Percentiles rank a stretch among this genome's conserved stretches.
Conservation (phyloP, 2,888 invertebrate species). For the Meliscaeva auricollis region DNA sequence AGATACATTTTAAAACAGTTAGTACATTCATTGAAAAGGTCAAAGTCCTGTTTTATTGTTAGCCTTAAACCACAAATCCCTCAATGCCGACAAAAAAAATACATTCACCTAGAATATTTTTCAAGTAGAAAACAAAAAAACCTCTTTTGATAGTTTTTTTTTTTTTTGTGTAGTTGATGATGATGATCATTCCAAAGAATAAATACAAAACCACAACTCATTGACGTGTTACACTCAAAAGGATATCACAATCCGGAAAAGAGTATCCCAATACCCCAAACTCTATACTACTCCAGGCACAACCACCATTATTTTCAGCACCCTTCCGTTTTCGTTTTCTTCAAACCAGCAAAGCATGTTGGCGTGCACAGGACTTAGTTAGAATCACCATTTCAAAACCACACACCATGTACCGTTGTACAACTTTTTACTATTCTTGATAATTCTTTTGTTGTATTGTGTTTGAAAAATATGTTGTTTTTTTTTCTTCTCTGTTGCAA, state of each 20-base stretch:
- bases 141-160: conserved; percentile 9
- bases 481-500: not conserved
- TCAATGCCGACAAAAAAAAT: conserved; percentile 19
- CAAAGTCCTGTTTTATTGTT: conserved; percentile 61
- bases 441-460: conserved; percentile 54
- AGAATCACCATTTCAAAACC: conserved; percentile 29
- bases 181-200: conserved; percentile 57
- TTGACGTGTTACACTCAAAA: conserved; percentile 70
- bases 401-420: conserved; percentile 10
- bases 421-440: conserved; percentile 11
- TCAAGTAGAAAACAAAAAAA: conserved; percentile 39
- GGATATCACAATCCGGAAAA: conserved; percentile 72
- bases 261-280: conserved; percentile 12
- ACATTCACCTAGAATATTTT: conserved; percentile 35
- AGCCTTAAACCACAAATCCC: conserved; percentile 44
- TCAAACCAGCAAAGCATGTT: conserved; percentile 59
- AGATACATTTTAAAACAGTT: conserved; percentile 4
- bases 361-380: conserved; percentile 47
- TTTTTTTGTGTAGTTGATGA: conserved; percentile 18
- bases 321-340: conserved; percentile 32
- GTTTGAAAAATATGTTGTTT: conserved; percentile 38
- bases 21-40: conserved; percentile 46
- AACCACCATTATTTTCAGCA: not conserved
- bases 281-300: conserved; percentile 12
- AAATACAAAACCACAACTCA: conserved; percentile 45